A percentile compares a stretch with the other conserved stretches of the same genome.
Evolutionary conservation across 1,140 invertebrate species (phyloP).

Genomic region (Sesamia nonagrioides): DNA sequence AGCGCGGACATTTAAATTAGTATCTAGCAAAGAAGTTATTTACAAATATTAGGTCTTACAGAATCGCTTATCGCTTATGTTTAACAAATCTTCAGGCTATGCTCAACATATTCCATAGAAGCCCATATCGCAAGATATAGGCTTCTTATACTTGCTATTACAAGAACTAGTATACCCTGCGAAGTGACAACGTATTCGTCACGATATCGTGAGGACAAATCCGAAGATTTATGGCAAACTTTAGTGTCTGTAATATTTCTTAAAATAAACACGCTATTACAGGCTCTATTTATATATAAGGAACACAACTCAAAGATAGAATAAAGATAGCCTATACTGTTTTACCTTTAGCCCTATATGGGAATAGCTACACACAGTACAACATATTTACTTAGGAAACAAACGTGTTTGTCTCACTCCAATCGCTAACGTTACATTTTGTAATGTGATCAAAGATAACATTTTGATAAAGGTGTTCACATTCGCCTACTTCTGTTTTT

Average conservation of each 20-base stretch:
- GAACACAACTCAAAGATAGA: constrained; percentile 30
- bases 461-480: background rate
- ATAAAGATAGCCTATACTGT: constrained; percentile 32
- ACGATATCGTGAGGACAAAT: constrained; percentile 2
- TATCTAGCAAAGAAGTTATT: no score
- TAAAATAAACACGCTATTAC: constrained; percentile 13
- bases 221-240: background rate
- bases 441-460: background rate
- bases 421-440: constrained; percentile 12
- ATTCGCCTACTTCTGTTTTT: no score
- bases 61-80: no score
- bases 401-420: constrained; percentile 24
- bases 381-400: constrained; percentile 21
- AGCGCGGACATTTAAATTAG: no score
- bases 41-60: no score
- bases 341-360: constrained; percentile 5
- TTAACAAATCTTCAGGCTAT: no score
- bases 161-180: background rate
- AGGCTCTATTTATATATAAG: constrained; percentile 14
- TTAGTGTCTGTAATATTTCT: background rate
- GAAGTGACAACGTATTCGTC: background rate
- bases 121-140: background rate
- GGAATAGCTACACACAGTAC: constrained; percentile 14
- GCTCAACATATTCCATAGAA: no score
- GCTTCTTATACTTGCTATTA: no score